Conservation (phyloP, 2,888 invertebrate species). For the Pegoplata infirma region DNA sequence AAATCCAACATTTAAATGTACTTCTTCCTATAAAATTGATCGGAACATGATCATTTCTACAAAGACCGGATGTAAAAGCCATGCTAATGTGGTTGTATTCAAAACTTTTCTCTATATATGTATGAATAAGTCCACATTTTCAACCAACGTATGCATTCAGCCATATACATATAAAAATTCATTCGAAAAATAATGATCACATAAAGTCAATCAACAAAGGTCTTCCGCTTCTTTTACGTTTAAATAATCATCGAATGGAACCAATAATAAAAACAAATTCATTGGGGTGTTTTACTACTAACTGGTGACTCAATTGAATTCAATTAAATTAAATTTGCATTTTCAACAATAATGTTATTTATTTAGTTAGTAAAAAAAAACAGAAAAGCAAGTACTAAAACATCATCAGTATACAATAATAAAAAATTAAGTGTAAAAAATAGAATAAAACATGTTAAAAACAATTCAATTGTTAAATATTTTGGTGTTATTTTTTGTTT, state of each 20-base stretch:
- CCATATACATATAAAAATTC: constrained; percentile 8
- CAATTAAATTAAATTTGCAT: constrained; percentile 63
- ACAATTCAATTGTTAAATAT: constrained; percentile 64
- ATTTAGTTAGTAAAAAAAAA: constrained; percentile 47
- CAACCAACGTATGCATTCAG: constrained; percentile 24
- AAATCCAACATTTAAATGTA: constrained; percentile 29
- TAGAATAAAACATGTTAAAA: constrained; percentile 44
- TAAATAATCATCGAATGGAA: constrained; percentile 76
- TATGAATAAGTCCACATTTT: constrained; percentile 11
- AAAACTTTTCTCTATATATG: constrained; percentile 40
- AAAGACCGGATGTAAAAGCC: constrained; percentile 64
- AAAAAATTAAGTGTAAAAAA: constrained; percentile 40
- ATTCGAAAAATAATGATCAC: constrained; percentile 45
- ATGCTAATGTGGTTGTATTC: constrained; percentile 53
- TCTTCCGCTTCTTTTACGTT: constrained; percentile 66
- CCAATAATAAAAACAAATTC: constrained; percentile 67
- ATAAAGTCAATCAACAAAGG: constrained; percentile 67
- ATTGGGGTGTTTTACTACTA: constrained; percentile 27
- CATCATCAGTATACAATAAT: constrained; percentile 17
- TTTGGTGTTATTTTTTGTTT: constrained; percentile 62
- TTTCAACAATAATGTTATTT: constrained; percentile 50
- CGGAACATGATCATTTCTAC: constrained; percentile 45
- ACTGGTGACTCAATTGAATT: constrained; percentile 61
- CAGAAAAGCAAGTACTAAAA: constrained; percentile 38
- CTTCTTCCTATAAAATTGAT: constrained; percentile 53